A percentile compares a stretch with the other conserved stretches of the same genome.
These are phyloP conservation scores for Atta texana DNA, from an alignment of 1,140 invertebrate genomes.

Conservation along the genomic window DNA sequence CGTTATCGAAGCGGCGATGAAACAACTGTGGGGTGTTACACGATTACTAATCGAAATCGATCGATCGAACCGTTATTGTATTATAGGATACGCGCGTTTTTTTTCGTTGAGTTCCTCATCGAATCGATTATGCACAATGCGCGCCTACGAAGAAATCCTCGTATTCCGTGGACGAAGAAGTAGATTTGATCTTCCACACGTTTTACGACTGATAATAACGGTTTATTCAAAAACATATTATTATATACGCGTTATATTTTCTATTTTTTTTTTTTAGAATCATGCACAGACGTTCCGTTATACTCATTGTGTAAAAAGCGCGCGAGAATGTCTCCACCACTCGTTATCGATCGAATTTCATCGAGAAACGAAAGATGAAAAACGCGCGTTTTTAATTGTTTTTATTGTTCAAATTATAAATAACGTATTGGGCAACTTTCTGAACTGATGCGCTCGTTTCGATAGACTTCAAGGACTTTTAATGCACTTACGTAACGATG, in stretches of 20 bases:
- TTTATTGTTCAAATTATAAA: slow-evolving; percentile 12
- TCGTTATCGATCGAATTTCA: slow-evolving; percentile 2
- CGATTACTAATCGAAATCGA: slow-evolving; percentile 46
- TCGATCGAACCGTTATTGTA: slow-evolving; percentile 11
- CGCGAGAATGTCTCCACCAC: background rate
- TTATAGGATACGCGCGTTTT: background rate
- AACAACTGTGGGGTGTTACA: slow-evolving; percentile 35
- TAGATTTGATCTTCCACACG: background rate
- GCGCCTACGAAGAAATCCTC: background rate
- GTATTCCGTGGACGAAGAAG: background rate
- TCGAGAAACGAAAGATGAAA: background rate
- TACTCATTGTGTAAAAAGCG: slow-evolving; percentile 17
- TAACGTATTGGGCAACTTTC: slow-evolving; percentile 52
- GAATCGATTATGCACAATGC: background rate
- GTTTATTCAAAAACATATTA: background rate
- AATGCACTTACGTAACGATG: slow-evolving; percentile 42
- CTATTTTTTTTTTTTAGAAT: background rate
- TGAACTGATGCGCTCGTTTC: slow-evolving; percentile 44
- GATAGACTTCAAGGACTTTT: slow-evolving; percentile 64
- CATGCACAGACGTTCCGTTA: background rate
- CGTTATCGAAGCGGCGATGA: slow-evolving; percentile 58
- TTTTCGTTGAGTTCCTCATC: background rate
- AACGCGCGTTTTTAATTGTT: background rate
- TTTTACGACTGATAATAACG: background rate
- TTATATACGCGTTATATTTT: background rate